Base-by-base conservation (phyloP, 2,888 invertebrate species). In the Eilema griseolum region DNA sequence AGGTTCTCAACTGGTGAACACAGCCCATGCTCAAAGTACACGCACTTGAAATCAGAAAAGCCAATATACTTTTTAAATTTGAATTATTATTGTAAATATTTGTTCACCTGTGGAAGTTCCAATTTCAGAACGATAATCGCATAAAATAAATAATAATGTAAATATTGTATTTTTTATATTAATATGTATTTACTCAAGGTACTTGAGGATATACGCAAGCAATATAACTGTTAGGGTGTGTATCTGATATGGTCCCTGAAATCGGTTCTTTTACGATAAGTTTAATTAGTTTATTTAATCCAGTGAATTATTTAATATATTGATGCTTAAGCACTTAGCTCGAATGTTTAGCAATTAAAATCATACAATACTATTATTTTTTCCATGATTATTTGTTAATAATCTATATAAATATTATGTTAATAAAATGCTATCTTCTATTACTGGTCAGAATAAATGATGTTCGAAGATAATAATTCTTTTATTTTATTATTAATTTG, bases 291-390 rank as follows among this genome's bases (percentile, higher is more conserved):
- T 86, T 81, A 77, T 85, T 85, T 78, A 74, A 85, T 81, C 72
- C 81, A 83, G 81, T 86, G 87, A 83, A 84, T 89, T 85, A 86
- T 88, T 89, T 92, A 92, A 91, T 92, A 91, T 91, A 91, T 90
- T 89, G 79, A 84, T 86, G 80, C 82, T 77, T 83, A 72, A 71
- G 84, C 86, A 85, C 78, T 79, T 64, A 69, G 80, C 73, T 75
- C 77, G 77, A 78, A 74, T 71, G 77, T 75, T 77, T 71, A 70
- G 67, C 11, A 23, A 67, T 72, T 79, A 61, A 75, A 77, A 73
- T 74, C 71, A 70, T 75, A 79, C 73, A 67, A 74, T 20, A 62
- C 57, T 20, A 52, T 68, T 20, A n/a, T 61, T 59, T 41, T 59
- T 46, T 26, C 28, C 7, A 31, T n/a, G n/a, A 61, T 61, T 61